Evolutionary conservation across 1,140 invertebrate genomes (phyloP), one percentile per base, ranked within the genome.

Genomic region (Drosophila parabipectinata): DNA sequence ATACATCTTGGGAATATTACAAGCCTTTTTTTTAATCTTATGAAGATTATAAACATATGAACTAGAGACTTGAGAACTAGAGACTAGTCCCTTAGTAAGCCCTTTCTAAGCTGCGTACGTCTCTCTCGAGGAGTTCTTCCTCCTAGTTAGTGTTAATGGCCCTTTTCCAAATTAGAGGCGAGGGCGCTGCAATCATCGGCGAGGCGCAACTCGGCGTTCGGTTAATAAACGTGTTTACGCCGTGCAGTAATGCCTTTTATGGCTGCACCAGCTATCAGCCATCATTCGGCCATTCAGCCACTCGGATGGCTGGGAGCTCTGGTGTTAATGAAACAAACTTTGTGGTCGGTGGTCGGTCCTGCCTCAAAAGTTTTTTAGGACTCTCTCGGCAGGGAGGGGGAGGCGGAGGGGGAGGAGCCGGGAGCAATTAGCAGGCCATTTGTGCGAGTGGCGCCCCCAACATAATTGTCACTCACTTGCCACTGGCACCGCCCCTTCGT

Each of bases 351-450:
- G 15, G 15, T 47, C 15, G 15, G 41, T 47, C 15, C 14, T 45
- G n/a, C 39, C 39, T 41, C n/a, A 7, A 18, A 18, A 45, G 44
- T 72, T 61, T 26, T 52, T 41, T 56, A 39, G 30, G 61, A 62
- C 62, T 18, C 18, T 18, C 18, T 1, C 1, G 18, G 18, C 18
- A 18, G 18, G 32, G 41, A 28, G 14, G 3, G 37, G 41, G 56
- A 18, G 14, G 3, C 30, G 41, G 56, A 18, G 24, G 15, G 78
- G 45, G 62, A 45, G 44, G 56, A 48, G 24, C 21, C 21, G 15
- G 83, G 45, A 71, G 45, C 71, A 83, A 83, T 83, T 83, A 83
- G 73, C 69, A 67, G 71, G 51, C 71, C 66, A 76, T 83, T 83
- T 82, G 41, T 44, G 47, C 79, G 32, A 69, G 58, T 68, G 55